Evolutionary conservation across 2,888 invertebrate genomes (phyloP), one percentile per base, ranked within the genome.

Genomic region (Spisula solida): DNA sequence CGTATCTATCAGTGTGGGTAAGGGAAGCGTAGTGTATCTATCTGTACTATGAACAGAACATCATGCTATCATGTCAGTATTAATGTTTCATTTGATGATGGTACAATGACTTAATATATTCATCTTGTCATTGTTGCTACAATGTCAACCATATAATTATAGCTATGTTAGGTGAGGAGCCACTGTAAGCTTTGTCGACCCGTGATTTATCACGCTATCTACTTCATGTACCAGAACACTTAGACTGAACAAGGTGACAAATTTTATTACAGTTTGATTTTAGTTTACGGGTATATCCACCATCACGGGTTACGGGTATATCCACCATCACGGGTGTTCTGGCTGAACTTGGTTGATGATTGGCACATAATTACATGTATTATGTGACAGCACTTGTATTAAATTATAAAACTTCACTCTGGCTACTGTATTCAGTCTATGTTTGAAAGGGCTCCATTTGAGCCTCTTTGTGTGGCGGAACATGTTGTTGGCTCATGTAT

Each of bases 41-140:
- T 78, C 85, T 31, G n/a, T 85, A n/a, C 79, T 56, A 2, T 79
- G 25, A 34, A 75, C n/a, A 51, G 78, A 79, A 31, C 55, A 79
- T 34, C 78, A 79, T 55, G 18, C 25, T 85, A 55, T 85, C 51
- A 55, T 79, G 79, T 56, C 79, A 56, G 56, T 34, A 85, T 85
- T 79, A 85, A 85, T 85, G 79, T 79, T 85, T n/a, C 34, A 79
- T 34, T 75, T 79, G 85, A 78, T 85, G 85, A 79, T 85, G 34
- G 34, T 78, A 85, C 85, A 85, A 85, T 85, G 47, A 55, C 56
- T 41, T 85, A 85, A 85, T 85, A 51, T 85, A 79, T 78, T 85
- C 85, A 56, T n/a, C 79, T 78, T 85, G 85, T 79, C 85, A 85
- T 79, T 56, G 56, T 14, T 34, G 79, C 79, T 51, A 78, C 56